Conservation (phyloP, 2,113 vertebrate species). For the Boleophthalmus pectinirostris region DNA sequence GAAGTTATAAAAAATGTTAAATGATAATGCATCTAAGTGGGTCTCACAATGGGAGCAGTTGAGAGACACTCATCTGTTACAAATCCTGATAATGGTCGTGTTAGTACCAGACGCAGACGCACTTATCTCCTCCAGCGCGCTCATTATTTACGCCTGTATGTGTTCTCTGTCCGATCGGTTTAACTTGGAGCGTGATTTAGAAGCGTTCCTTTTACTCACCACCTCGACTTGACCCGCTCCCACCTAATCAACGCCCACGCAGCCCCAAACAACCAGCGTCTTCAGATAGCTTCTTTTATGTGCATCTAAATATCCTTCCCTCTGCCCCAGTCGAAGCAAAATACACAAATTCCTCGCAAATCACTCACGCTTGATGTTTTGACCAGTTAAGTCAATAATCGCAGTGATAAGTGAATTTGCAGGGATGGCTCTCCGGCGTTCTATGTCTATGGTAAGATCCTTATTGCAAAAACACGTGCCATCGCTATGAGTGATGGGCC, state of each 20-base stretch:
- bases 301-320: conserved; percentile 47
- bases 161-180: conserved; percentile 48
- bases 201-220: conserved; percentile 58
- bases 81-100: not conserved
- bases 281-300: conserved; percentile 10
- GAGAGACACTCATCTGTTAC: not conserved
- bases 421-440: conserved; percentile 41
- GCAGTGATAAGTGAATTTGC: conserved; percentile 61
- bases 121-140: conserved; percentile 47
- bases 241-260: conserved; percentile 55
- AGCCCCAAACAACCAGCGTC: conserved; percentile 56
- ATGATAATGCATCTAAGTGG: not conserved
- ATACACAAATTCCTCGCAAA: conserved; percentile 52
- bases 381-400: conserved; percentile 73
- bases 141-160: conserved; percentile 37
- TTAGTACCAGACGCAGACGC: conserved; percentile 31
- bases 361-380: conserved; percentile 68
- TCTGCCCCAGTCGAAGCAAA: conserved; percentile 42
- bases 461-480: conserved; percentile 51
- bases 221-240: conserved; percentile 50
- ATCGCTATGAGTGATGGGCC: conserved; percentile 40
- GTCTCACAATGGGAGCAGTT: not conserved
- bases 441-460: conserved; percentile 45
- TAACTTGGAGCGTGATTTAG: conserved; percentile 66
- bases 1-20: not conserved